Evolutionary conservation across 2,888 invertebrate genomes (phyloP).

Genomic region (Dicyrtoma fusca): DNA sequence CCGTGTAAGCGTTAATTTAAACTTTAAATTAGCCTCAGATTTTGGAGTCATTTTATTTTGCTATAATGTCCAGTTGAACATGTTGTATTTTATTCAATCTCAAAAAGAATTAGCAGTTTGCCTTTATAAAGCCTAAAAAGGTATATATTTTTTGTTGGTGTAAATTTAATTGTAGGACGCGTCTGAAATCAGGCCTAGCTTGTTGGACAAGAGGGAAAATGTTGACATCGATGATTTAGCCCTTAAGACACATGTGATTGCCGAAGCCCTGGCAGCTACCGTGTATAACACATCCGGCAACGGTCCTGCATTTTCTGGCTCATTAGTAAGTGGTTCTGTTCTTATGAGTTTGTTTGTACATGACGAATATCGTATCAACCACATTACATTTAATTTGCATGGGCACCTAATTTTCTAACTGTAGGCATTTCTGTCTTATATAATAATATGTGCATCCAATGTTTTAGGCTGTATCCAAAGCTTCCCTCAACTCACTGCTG

Average conservation of each 20-base stretch:
- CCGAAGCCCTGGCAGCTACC: slow-evolving; percentile 81
- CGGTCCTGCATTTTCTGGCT: slow-evolving; percentile 70
- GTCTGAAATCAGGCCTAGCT: slow-evolving; percentile 56
- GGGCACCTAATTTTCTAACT: too few species aligned
- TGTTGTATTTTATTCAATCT: background rate
- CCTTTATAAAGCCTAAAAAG: too few species aligned
- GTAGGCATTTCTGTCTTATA: too few species aligned
- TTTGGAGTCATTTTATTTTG: background rate
- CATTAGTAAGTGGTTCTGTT: slow-evolving; percentile 67
- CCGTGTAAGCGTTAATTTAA: too few species aligned
- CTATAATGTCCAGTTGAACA: background rate
- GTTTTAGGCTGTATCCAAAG: slow-evolving; percentile 73
- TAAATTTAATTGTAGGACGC: slow-evolving; percentile 33
- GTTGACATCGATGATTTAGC: slow-evolving; percentile 66
- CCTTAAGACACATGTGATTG: slow-evolving; percentile 73
- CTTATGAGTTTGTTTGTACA: too few species aligned
- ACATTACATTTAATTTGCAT: background rate
- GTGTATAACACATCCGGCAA: slow-evolving; percentile 72
- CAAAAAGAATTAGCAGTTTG: too few species aligned
- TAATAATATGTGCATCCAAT: background rate
- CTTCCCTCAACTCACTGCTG: slow-evolving; percentile 75
- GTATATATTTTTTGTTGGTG: too few species aligned
- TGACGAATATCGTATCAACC: background rate
- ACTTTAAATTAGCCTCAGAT: too few species aligned
- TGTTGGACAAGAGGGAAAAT: slow-evolving; percentile 68